phyloP scores from a whole-genome alignment of 2,113 vertebrate genomes.

The Aldabrachelys gigantea region DNA sequence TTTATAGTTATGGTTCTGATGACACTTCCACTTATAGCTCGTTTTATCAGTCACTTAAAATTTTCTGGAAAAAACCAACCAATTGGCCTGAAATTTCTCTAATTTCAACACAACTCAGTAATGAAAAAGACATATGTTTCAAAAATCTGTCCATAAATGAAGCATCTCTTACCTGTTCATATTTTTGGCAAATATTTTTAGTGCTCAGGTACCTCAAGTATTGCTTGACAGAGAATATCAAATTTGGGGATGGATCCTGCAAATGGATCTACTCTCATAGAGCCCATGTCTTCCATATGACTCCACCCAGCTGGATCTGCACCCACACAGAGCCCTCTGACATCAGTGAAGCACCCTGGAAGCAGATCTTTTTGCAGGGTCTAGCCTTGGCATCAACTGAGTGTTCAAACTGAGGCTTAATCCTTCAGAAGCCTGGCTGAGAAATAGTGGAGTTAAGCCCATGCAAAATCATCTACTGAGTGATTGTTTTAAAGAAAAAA shows the following conservation, averaged over 20 bases:
- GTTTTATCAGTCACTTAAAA: neutral
- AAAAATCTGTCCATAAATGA: neutral
- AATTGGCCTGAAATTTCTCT: neutral
- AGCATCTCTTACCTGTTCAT: neutral
- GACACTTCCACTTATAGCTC: neutral
- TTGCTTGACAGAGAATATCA: neutral
- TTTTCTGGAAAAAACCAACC: neutral
- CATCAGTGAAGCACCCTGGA: neutral
- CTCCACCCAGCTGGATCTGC: neutral
- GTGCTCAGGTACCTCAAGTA: neutral
- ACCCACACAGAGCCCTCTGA: neutral
- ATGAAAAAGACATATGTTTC: neutral
- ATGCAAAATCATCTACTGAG: neutral
- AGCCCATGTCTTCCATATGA: neutral
- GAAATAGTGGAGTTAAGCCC: neutral
- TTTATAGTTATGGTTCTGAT: neutral
- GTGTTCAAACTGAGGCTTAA: neutral
- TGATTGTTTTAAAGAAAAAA: no score
- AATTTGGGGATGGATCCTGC: neutral
- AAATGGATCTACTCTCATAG: neutral
- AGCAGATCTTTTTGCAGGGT: neutral
- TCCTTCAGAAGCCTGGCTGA: neutral
- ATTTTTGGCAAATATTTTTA: neutral
- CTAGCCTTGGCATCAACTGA: neutral
- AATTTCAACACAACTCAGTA: neutral